phyloP scores from a whole-genome alignment of 2,888 invertebrate species.

The Dryobota labecula region DNA sequence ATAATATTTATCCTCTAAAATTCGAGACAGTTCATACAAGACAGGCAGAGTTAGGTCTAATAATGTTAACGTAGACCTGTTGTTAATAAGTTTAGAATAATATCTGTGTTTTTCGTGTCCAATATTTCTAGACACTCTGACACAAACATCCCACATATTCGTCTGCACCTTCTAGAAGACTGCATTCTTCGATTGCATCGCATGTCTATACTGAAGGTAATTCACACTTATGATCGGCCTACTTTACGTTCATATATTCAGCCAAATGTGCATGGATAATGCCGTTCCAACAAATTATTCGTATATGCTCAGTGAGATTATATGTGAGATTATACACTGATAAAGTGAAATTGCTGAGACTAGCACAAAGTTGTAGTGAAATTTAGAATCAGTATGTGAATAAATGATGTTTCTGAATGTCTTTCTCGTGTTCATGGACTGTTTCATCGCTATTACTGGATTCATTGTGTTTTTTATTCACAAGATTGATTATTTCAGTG shows the following conservation, averaged over 20 bases:
- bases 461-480: not conserved
- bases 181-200: constrained; percentile 44
- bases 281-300: constrained; percentile 57
- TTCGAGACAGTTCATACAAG: not conserved
- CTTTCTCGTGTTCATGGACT: not conserved
- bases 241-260: constrained; percentile 69
- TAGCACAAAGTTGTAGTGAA: constrained; percentile 8
- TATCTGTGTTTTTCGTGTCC: not conserved
- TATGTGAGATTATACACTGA: constrained; percentile 50
- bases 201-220: constrained; percentile 60
- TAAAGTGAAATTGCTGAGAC: constrained; percentile 36
- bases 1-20: not conserved
- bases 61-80: not conserved
- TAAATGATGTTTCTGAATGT: not conserved
- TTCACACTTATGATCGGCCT: constrained; percentile 67
- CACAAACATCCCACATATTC: not conserved
- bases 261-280: constrained; percentile 65
- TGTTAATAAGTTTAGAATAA: no score
- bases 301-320: constrained; percentile 57
- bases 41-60: no score
- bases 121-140: not conserved
- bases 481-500: not conserved
- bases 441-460: constrained; percentile 1
- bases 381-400: constrained; percentile 20
- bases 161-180: constrained; percentile 40